Evolutionary conservation across 2,888 invertebrate species (phyloP).

Genomic region (Ennomos quercinarius): DNA sequence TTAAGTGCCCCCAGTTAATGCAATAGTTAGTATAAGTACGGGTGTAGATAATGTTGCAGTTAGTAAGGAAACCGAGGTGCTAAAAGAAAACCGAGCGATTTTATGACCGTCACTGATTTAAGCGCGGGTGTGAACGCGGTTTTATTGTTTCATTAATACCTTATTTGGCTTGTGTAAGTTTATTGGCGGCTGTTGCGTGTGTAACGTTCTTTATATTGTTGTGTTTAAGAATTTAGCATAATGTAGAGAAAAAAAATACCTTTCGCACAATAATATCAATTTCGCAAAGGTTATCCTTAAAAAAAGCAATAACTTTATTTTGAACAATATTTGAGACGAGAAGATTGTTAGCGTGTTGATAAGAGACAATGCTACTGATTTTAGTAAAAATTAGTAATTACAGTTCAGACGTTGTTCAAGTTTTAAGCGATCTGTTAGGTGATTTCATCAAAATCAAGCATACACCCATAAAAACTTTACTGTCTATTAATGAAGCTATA

Average conservation of each 20-base stretch:
- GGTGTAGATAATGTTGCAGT: conserved; percentile 4
- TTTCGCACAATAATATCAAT: no score
- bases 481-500: conserved; percentile 48
- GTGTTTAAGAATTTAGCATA: background rate
- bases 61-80: conserved; percentile 49
- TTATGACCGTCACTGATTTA: conserved; percentile 70
- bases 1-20: conserved; percentile 8
- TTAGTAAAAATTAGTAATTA: no score
- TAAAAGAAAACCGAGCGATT: conserved; percentile 69
- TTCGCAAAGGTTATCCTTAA: no score
- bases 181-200: conserved; percentile 17
- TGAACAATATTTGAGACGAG: no score
- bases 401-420: no score
- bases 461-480: conserved; percentile 17
- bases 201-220: conserved; percentile 16
- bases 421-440: no score
- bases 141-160: conserved; percentile 48
- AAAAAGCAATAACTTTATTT: no score
- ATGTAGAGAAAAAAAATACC: no score
- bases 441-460: no score
- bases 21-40: background rate
- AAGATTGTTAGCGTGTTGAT: no score
- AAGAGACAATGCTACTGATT: no score
- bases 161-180: conserved; percentile 30
- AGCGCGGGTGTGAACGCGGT: conserved; percentile 56